Conservation (phyloP, 1,140 invertebrate genomes). For the Homalodisca vitripennis region DNA sequence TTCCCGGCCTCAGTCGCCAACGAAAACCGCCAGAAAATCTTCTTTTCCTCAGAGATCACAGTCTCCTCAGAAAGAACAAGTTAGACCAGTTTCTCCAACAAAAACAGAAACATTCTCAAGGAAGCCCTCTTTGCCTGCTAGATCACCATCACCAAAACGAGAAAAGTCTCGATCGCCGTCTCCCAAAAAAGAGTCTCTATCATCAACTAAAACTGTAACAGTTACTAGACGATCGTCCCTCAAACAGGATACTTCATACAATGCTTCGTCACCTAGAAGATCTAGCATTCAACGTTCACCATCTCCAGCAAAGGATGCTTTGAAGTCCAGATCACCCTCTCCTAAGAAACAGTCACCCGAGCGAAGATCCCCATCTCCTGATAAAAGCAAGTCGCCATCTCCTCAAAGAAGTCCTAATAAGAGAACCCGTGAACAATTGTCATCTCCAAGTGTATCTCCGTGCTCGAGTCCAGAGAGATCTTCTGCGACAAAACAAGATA, state of each 20-base stretch:
- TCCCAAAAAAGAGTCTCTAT: conserved; percentile 23
- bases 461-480: conserved; percentile 38
- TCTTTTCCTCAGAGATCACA: conserved; percentile 32
- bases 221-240: conserved; percentile 1
- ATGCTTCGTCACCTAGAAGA: neutral
- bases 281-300: neutral
- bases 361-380: conserved; percentile 38
- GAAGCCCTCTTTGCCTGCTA: neutral
- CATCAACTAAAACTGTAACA: neutral
- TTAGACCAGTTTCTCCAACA: conserved; percentile 16
- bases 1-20: neutral
- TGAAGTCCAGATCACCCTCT: neutral
- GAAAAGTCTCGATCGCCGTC: too few relatives aligned
- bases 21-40: neutral
- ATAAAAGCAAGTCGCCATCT: conserved; percentile 39
- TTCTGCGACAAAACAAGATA: conserved; percentile 14
- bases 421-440: conserved; percentile 6
- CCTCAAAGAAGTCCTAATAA: conserved; percentile 37
- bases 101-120: conserved; percentile 6
- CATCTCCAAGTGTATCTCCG: conserved; percentile 37
- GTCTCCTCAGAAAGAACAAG: neutral
- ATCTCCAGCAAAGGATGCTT: neutral
- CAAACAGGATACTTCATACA: neutral
- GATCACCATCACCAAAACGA: conserved; percentile 28
- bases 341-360: conserved; percentile 24